Evolutionary conservation across 2,888 invertebrate species (phyloP).

Genomic region (Ommatoiulus sabulosus): DNA sequence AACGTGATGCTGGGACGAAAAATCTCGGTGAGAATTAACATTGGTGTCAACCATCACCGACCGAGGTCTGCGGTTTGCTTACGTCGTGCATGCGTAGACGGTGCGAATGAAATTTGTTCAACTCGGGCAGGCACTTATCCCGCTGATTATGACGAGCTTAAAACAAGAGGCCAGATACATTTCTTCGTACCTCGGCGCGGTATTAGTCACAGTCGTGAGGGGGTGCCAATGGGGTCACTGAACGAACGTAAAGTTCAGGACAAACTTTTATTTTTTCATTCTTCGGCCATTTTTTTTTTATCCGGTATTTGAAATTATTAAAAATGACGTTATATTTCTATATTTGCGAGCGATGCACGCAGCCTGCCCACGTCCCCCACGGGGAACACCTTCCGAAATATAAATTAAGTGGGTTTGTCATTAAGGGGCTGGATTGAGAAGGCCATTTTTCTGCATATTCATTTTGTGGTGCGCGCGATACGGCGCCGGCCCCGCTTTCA

Average conservation of each 20-base stretch:
- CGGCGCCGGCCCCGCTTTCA: neutral
- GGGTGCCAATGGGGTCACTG: conserved; percentile 1
- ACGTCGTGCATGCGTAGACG: neutral
- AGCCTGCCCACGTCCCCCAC: conserved; percentile 15
- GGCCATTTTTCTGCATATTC: conserved; percentile 13
- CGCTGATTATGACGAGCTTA: conserved; percentile 29
- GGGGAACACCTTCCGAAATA: conserved; percentile 23
- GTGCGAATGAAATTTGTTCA: neutral
- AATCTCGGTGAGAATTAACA: neutral
- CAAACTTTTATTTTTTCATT: neutral
- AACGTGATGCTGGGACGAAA: neutral
- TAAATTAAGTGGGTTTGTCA: conserved; percentile 36
- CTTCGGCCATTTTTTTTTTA: neutral
- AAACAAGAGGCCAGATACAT: neutral
- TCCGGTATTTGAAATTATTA: neutral
- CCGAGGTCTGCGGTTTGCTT: neutral
- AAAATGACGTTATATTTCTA: conserved; percentile 39
- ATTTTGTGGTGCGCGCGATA: conserved; percentile 4
- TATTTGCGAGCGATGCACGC: neutral
- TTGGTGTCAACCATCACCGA: neutral
- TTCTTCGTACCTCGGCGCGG: neutral
- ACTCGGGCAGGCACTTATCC: neutral
- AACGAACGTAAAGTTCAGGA: conserved; percentile 16
- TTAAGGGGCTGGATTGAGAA: neutral
- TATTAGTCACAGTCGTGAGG: conserved; percentile 38